phyloP scores from a whole-genome alignment of 2,797 vertebrate species.

The Sorex maritimensis region DNA sequence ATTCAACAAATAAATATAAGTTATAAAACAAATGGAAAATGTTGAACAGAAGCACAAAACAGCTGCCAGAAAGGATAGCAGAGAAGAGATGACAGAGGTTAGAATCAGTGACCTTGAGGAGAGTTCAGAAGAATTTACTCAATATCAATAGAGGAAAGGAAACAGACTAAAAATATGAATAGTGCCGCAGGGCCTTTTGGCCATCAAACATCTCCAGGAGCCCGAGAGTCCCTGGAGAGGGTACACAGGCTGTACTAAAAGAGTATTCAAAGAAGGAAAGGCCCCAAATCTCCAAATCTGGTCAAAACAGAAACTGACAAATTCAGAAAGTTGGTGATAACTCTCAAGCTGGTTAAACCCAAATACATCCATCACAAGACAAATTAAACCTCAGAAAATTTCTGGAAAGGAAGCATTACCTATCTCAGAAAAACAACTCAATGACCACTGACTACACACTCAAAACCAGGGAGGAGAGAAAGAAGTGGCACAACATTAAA shows the following conservation, averaged over 20 bases:
- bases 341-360: background rate
- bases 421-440: background rate
- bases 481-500: no score
- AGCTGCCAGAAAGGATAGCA: background rate
- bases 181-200: background rate
- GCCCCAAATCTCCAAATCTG: background rate
- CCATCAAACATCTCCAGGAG: background rate
- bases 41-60: background rate
- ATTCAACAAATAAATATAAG: slow-evolving; percentile 4
- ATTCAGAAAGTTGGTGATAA: background rate
- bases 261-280: background rate
- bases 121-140: background rate
- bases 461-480: no score
- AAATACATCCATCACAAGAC: slow-evolving; percentile 39
- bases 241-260: no score
- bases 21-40: slow-evolving; percentile 14
- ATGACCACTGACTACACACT: background rate
- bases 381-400: slow-evolving; percentile 19
- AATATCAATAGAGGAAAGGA: background rate
- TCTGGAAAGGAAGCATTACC: background rate
- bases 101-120: background rate
- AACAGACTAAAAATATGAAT: background rate
- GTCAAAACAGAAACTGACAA: background rate
- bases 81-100: background rate
- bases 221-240: background rate